A percentile compares a stretch with the other conserved stretches of the same genome.
phyloP scores from a whole-genome alignment of 23 tunicate genomes.

The Styela plicata region DNA sequence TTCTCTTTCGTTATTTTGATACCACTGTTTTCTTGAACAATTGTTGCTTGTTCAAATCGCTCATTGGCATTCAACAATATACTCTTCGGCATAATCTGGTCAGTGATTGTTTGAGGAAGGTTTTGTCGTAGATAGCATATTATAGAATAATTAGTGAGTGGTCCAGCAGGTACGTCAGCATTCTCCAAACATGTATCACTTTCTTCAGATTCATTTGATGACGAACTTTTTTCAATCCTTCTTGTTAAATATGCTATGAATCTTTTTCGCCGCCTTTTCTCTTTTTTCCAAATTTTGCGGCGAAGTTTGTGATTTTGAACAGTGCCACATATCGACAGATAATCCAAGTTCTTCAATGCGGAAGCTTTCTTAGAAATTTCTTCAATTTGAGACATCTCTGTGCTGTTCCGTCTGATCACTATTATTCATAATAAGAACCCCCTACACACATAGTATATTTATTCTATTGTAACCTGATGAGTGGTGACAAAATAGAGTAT shows the following conservation, averaged over 20 bases:
- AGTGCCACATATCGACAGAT: neutral
- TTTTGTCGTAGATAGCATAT: neutral
- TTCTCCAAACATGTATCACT: neutral
- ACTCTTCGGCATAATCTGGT: neutral
- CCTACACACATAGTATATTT: too few relatives aligned
- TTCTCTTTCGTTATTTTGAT: too few relatives aligned
- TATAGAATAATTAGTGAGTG: slow-evolving; percentile 24
- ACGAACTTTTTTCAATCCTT: neutral
- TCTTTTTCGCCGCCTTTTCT: slow-evolving; percentile 38
- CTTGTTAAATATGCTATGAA: slow-evolving; percentile 3
- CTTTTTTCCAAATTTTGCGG: slow-evolving; percentile 56
- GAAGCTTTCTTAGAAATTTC: too few relatives aligned
- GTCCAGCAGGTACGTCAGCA: slow-evolving; percentile 13
- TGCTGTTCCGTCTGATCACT: too few relatives aligned
- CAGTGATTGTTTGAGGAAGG: neutral
- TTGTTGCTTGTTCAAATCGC: neutral
- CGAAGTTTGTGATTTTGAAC: slow-evolving; percentile 31
- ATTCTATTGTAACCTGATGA: too few relatives aligned
- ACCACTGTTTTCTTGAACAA: too few relatives aligned
- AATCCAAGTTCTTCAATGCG: neutral
- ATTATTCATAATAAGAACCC: too few relatives aligned
- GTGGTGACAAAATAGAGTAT: too few relatives aligned
- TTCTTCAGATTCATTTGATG: neutral
- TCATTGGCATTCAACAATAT: neutral
- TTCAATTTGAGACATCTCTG: too few relatives aligned